Conservation (phyloP, 2,888 invertebrate species). For the Choristoneura rosaceana region DNA sequence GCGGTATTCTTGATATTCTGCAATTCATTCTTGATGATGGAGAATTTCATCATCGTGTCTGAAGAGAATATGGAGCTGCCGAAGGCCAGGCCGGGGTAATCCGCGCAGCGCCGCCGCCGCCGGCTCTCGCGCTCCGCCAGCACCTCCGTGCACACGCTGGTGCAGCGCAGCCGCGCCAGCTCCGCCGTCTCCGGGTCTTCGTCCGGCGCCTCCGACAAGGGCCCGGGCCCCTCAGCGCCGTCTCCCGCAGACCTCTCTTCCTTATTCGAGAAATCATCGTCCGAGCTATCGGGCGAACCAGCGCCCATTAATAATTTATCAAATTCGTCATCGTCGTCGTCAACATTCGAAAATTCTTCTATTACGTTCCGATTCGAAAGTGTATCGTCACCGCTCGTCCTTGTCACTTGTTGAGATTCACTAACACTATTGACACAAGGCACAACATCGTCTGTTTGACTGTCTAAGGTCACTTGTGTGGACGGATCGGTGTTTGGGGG, state of each 20-base stretch:
- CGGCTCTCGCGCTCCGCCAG: slow-evolving; percentile 93
- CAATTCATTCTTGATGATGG: slow-evolving; percentile 97
- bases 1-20: slow-evolving; percentile 99
- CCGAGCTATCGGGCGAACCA: slow-evolving; percentile 71
- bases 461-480: slow-evolving; percentile 79
- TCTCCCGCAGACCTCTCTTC: slow-evolving; percentile 78
- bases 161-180: slow-evolving; percentile 93
- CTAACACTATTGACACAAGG: slow-evolving; percentile 85
- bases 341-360: slow-evolving; percentile 71
- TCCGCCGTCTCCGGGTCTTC: slow-evolving; percentile 93
- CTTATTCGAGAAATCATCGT: slow-evolving; percentile 77
- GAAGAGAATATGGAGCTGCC: slow-evolving; percentile 97
- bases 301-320: slow-evolving; percentile 66
- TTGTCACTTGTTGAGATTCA: slow-evolving; percentile 84
- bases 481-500: slow-evolving; percentile 69
- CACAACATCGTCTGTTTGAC: slow-evolving; percentile 80
- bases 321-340: slow-evolving; percentile 74
- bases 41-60: slow-evolving; percentile 99
- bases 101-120: slow-evolving; percentile 92
- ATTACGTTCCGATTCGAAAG: slow-evolving; percentile 79
- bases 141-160: slow-evolving; percentile 95
- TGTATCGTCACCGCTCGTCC: slow-evolving; percentile 85
- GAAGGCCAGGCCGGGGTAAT: slow-evolving; percentile 96
- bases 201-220: slow-evolving; percentile 74
- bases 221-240: slow-evolving; percentile 73